Conservation (phyloP, 2,888 invertebrate genomes). For the Apamea sordens region DNA sequence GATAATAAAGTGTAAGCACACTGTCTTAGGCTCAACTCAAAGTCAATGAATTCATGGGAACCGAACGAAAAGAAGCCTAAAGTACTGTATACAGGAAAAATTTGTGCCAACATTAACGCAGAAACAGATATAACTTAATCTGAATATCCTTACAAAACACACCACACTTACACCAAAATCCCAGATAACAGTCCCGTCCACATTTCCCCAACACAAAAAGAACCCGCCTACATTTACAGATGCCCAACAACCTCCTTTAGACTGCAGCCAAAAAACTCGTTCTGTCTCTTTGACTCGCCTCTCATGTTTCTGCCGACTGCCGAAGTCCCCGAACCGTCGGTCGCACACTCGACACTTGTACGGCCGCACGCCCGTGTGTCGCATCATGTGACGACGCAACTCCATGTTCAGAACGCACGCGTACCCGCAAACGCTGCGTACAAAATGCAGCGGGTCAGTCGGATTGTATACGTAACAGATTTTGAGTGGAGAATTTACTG, state of each 20-base stretch:
- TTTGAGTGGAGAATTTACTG: background rate
- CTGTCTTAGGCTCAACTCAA: background rate
- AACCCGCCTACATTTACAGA: background rate
- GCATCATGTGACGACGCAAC: constrained; percentile 86
- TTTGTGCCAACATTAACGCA: background rate
- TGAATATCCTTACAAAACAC: background rate
- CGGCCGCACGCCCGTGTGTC: constrained; percentile 86
- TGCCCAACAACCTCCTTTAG: background rate
- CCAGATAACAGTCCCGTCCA: background rate
- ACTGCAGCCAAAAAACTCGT: background rate
- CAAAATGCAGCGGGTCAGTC: constrained; percentile 39
- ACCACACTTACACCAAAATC: background rate
- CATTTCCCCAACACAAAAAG: background rate
- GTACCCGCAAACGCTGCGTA: constrained; percentile 82
- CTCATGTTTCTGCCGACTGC: constrained; percentile 87
- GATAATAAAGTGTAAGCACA: background rate
- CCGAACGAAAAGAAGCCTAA: background rate
- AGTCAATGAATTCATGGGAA: background rate
- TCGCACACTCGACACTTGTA: constrained; percentile 88
- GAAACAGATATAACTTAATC: no score
- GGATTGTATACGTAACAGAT: constrained; percentile 9
- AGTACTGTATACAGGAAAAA: background rate
- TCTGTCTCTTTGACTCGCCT: constrained; percentile 74
- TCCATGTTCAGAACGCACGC: constrained; percentile 85
- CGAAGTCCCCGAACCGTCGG: constrained; percentile 86